Conservation (phyloP, 2,113 vertebrate genomes). For the Muntiacus reevesi region DNA sequence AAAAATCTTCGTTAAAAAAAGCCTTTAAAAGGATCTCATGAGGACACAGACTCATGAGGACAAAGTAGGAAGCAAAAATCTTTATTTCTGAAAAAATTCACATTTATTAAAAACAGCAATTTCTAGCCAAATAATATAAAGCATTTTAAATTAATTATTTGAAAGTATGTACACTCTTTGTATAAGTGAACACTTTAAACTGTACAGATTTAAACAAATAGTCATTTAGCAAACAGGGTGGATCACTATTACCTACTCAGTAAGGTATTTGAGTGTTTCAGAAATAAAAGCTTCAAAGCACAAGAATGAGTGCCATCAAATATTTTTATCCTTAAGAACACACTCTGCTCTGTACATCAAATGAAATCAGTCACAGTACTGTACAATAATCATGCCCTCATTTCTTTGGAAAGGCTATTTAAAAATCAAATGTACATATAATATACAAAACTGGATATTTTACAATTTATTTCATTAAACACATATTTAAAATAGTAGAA, state of each 20-base stretch:
- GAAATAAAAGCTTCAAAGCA: conserved; percentile 66
- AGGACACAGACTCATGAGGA: conserved; percentile 52
- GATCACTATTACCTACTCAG: conserved; percentile 58
- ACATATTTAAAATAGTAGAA: conserved; percentile 57
- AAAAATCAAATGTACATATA: conserved; percentile 83
- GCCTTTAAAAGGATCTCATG: conserved; percentile 5
- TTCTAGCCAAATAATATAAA: conserved; percentile 85
- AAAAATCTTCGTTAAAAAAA: background rate
- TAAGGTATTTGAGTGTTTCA: conserved; percentile 61
- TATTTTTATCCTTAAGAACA: conserved; percentile 58
- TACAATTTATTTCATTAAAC: conserved; percentile 74
- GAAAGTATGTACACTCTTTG: conserved; percentile 85
- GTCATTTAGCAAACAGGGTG: conserved; percentile 74
- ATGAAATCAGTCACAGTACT: conserved; percentile 54
- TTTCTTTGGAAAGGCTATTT: conserved; percentile 77
- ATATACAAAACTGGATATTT: conserved; percentile 76
- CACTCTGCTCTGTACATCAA: conserved; percentile 62
- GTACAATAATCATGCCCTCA: conserved; percentile 69
- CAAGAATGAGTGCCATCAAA: conserved; percentile 43
- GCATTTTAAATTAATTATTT: conserved; percentile 85
- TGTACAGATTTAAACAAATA: conserved; percentile 84
- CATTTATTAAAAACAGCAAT: conserved; percentile 83
- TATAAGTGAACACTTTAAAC: conserved; percentile 83
- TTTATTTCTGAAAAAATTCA: conserved; percentile 80
- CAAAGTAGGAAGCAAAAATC: conserved; percentile 80